Evolutionary conservation across 2,797 vertebrate genomes (phyloP), one percentile per base, ranked within the genome.

Genomic region (Sebastes matsubarae): DNA sequence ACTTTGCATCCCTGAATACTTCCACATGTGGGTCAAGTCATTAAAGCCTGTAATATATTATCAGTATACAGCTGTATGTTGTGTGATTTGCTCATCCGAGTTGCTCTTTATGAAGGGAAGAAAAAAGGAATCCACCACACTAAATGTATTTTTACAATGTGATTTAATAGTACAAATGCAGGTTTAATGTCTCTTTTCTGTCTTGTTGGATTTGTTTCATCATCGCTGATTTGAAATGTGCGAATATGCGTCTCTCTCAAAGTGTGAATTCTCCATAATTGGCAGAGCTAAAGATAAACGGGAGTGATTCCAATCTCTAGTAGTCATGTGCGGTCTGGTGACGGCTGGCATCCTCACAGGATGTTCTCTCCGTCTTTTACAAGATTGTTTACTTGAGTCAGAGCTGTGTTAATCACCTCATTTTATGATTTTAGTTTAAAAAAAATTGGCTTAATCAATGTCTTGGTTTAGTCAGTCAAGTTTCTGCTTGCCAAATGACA

Each of bases 261-360:
- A 75, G 72, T 79, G 78, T 84, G 72, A 84, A 42, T 1, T 32
- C 60, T 52, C 42, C 25, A 32, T 58, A 76, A 75, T 14, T 82
- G 85, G 86, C 82, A 65, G 29, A 67, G 76, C 80, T 72, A 32
- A 80, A 82, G 68, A 77, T 77, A 58, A 74, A 71, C 66, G 13
- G 18, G 32, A 50, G 10, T 61, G 75, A 42, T 77, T 75, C 79
- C 80, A 70, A 12, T 67, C 73, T 69, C 38, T n/a, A 27, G 46
- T 18, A 46, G 72, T 80, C 79, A 87, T 68, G 52, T 75, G 78
- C 74, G n/a, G 74, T 61, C 76, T 82, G 74, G 30, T 74, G 81
- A 57, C 11, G 27, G 18, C 36, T 75, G 69, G 11, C 59, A 2
- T 52, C 20, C 42, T 64, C 46, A 2, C 6, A 32, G 55, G 60